phyloP scores from a whole-genome alignment of 1,140 invertebrate species.

The Eurosta solidaginis region DNA sequence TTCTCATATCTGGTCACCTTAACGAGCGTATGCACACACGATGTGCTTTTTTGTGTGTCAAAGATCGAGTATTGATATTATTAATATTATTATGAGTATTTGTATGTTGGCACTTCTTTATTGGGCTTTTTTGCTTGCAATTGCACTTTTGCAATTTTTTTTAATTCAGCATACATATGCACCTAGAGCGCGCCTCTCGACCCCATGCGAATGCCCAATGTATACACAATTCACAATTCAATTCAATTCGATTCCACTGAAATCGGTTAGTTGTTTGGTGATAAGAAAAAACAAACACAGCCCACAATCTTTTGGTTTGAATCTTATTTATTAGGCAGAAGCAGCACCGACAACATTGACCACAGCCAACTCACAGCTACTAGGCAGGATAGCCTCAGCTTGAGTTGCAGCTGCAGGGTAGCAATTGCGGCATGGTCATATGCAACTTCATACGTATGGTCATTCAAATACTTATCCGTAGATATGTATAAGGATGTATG shows the following conservation, averaged over 20 bases:
- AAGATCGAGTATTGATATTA: neutral
- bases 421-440: neutral
- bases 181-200: neutral
- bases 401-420: neutral
- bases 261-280: conserved; percentile 21
- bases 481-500: neutral
- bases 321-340: conserved; percentile 8
- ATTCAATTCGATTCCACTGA: conserved; percentile 18
- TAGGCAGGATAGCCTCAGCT: neutral
- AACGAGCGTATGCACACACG: neutral
- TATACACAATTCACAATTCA: conserved; percentile 6
- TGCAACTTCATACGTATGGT: neutral
- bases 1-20: too few species aligned
- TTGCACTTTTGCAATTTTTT: too few species aligned
- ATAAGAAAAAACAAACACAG: conserved; percentile 20
- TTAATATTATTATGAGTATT: conserved; percentile 17
- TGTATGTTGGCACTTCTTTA: neutral
- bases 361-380: neutral
- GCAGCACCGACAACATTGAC: neutral
- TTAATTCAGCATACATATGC: neutral
- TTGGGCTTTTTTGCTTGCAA: neutral
- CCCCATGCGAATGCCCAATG: neutral
- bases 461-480: neutral
- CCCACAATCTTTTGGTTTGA: conserved; percentile 17
- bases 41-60: neutral